These are phyloP conservation scores for Hippolais icterina DNA, from an alignment of 2,113 vertebrate genomes.

Conservation along the genomic window DNA sequence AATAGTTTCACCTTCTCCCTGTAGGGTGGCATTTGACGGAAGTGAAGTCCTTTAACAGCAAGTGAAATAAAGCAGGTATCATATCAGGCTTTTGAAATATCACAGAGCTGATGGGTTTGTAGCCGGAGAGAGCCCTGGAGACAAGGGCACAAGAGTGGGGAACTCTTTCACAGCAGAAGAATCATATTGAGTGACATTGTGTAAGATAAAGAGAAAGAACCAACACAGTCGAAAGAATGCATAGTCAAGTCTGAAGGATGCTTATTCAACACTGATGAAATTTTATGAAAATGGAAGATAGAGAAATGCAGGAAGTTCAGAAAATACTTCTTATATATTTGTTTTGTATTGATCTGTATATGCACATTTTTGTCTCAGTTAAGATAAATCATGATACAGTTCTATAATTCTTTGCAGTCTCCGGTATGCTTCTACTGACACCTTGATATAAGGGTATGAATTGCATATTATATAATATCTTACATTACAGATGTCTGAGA, in stretches of 20 bases:
- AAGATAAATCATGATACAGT: not conserved
- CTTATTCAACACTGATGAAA: not conserved
- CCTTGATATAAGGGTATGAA: not conserved
- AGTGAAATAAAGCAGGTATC: not conserved
- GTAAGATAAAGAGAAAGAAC: not conserved
- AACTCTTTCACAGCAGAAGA: not conserved
- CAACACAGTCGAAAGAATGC: not conserved
- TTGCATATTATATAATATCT: not conserved
- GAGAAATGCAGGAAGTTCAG: not conserved
- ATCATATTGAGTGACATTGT: not conserved
- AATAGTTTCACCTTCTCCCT: not conserved
- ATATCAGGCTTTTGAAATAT: not conserved
- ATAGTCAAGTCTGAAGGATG: not conserved
- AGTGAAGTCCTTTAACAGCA: not conserved
- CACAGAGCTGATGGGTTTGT: not conserved
- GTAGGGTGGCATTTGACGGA: not conserved
- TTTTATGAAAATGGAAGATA: not conserved
- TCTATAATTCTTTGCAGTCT: not conserved
- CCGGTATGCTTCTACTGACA: not conserved
- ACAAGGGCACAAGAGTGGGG: not conserved
- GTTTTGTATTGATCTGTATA: not conserved
- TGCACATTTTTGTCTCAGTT: not conserved
- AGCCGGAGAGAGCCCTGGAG: not conserved
- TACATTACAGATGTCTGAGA: not conserved
- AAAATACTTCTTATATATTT: not conserved